Base-by-base conservation (phyloP, 2,113 vertebrate genomes). In the Struthidea cinerea region DNA sequence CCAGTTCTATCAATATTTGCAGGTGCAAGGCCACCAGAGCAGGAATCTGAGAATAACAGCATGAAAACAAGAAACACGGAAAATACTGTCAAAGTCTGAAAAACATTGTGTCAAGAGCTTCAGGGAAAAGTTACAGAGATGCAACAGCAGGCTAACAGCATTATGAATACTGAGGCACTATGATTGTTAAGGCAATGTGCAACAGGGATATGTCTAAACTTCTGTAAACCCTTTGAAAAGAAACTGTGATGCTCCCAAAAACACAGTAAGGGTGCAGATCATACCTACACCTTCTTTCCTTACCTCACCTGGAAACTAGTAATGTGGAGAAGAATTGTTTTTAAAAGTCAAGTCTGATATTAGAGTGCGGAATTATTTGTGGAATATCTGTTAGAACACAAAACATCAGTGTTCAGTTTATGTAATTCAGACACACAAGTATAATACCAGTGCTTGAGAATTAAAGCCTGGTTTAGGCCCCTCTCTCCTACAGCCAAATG, bases 11-110 rank as follows among this genome's bases (percentile, higher is more conserved):
- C 59, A 88, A 14, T n/a, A 50, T 50, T 35, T 55, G 63, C 88
- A 94, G 71, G 68, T 92, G 79, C 90, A 95, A 95, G 90, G 90
- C 30, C 90, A 77, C 47, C 28, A 63, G 14, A 53, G 28, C 55
- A 92, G 57, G 61, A 61, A 35, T 53, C 42, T 60, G 55, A 93
- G 46, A 94, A 30, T 3, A 91, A 70, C 24, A 80, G 59, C 46
- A 70, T 16, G 49, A 87, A 65, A 92, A 90, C 32, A 85, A 82
- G 46, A 84, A 27, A 65, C 1, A 3, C 4, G 13, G 64, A 61
- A 90, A 88, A 85, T 12, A 92, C 23, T 39, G 32, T 46, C 26
- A 82, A 13, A 24, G 30, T 59, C 35, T 70, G 69, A 42, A 77
- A 94, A 88, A 84, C 52, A 60, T 6, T 56, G 35, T 11, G 3